Conservation (phyloP, 2,888 invertebrate species). For the Monochamus alternatus region DNA sequence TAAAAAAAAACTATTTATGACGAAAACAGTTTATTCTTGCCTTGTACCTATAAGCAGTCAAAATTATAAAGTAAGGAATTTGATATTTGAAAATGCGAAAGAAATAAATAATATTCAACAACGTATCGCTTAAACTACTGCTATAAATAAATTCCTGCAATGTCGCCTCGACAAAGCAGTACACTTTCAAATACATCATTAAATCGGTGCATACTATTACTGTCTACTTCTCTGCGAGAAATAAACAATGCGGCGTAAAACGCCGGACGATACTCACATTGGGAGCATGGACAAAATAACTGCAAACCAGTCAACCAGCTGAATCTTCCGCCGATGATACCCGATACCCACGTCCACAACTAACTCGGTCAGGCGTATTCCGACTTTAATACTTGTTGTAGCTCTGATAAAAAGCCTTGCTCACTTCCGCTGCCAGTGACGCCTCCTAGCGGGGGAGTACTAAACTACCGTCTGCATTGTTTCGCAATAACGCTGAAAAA, state of each 20-base stretch:
- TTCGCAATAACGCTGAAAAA: slow-evolving; percentile 39
- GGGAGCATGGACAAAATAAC: slow-evolving; percentile 38
- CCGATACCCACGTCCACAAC: slow-evolving; percentile 44
- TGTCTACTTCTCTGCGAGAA: slow-evolving; percentile 36
- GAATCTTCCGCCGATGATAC: slow-evolving; percentile 30
- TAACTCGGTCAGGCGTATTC: slow-evolving; percentile 56
- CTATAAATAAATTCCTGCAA: neutral
- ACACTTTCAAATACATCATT: slow-evolving; percentile 19
- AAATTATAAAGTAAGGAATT: no score
- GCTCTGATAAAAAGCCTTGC: slow-evolving; percentile 67
- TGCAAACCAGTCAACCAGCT: slow-evolving; percentile 48
- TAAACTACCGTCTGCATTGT: slow-evolving; percentile 54
- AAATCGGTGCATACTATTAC: slow-evolving; percentile 31
- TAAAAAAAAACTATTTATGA: no score
- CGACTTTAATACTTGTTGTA: slow-evolving; percentile 63
- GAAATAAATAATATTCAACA: no score
- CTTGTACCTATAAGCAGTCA: no score
- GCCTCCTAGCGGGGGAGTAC: slow-evolving; percentile 62
- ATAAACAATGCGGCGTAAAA: slow-evolving; percentile 35
- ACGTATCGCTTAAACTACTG: neutral
- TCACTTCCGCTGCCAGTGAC: slow-evolving; percentile 62
- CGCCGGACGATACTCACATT: slow-evolving; percentile 42
- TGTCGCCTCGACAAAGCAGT: slow-evolving; percentile 10
- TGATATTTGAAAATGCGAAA: no score
- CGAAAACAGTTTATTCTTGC: no score